These are phyloP conservation scores for Psephotus haematonotus DNA, from an alignment of 2,113 vertebrate genomes.

Conservation along the genomic window DNA sequence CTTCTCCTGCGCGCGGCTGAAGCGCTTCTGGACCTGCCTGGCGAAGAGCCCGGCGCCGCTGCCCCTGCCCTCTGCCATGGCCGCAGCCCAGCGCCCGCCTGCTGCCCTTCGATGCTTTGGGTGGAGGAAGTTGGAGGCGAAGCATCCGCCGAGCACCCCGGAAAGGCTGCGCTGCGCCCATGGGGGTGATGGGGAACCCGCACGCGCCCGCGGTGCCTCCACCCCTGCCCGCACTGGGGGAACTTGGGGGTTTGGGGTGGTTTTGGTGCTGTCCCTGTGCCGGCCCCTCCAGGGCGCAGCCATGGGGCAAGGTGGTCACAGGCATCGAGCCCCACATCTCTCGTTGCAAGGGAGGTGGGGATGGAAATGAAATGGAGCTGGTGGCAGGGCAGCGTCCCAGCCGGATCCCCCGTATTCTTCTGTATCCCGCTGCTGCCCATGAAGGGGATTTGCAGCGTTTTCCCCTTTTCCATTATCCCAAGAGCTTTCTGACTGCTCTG, in stretches of 20 bases:
- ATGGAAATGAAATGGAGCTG: background rate
- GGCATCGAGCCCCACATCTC: fast-evolving
- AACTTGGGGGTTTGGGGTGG: fast-evolving
- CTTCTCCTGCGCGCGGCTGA: constrained; percentile 92
- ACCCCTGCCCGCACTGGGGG: fast-evolving
- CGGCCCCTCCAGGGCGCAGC: background rate
- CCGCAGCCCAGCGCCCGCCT: background rate
- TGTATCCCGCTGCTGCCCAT: fast-evolving
- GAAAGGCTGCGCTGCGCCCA: background rate
- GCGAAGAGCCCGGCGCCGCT: constrained; percentile 83
- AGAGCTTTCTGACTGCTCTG: fast-evolving
- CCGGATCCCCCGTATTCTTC: fast-evolving
- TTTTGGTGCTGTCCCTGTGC: background rate
- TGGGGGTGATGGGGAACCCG: fast-evolving
- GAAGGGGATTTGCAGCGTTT: background rate
- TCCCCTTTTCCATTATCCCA: background rate
- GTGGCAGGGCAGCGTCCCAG: fast-evolving
- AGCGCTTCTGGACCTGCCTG: constrained; percentile 86
- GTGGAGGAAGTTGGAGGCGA: constrained; percentile 64
- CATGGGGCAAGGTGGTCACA: fast-evolving
- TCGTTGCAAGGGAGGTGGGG: fast-evolving
- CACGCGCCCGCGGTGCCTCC: fast-evolving
- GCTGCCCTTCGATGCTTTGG: constrained; percentile 37
- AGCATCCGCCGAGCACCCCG: constrained; percentile 10
- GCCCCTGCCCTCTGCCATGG: constrained; percentile 85